phyloP scores from a whole-genome alignment of 2,797 vertebrate genomes.

The Spinus olivaceus region DNA sequence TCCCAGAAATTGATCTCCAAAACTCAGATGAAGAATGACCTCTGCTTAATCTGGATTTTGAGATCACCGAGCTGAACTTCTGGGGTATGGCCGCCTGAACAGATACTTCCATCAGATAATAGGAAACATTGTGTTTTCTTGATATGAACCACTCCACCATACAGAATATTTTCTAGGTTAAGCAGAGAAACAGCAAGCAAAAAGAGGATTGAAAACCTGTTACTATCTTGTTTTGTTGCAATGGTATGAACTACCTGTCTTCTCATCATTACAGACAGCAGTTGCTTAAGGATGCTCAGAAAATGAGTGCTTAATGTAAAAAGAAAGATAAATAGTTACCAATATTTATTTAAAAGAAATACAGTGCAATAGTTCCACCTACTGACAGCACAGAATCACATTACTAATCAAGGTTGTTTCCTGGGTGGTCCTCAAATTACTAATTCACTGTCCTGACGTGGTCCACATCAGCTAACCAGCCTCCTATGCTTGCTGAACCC shows the following conservation, averaged over 20 bases:
- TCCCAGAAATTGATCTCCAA: background rate
- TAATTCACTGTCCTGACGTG: background rate
- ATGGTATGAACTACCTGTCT: background rate
- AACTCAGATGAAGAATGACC: background rate
- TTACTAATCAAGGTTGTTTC: background rate
- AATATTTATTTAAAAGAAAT: background rate
- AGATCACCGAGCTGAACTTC: background rate
- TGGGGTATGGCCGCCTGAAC: background rate
- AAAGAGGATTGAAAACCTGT: background rate
- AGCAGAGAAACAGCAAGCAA: background rate
- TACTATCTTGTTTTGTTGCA: background rate
- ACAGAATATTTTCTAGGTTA: background rate
- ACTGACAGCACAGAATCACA: background rate
- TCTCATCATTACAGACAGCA: background rate
- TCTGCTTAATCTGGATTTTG: background rate
- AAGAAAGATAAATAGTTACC: background rate
- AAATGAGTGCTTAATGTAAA: background rate
- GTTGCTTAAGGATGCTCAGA: background rate
- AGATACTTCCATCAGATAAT: background rate
- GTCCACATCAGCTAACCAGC: background rate
- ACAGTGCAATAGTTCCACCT: constrained; percentile 63
- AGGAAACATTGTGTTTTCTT: background rate
- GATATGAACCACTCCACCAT: background rate
- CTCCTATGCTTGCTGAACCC: background rate
- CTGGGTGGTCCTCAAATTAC: background rate